phyloP scores from a whole-genome alignment of 2,888 invertebrate species.

The Poecilobothrus nobilitatus region DNA sequence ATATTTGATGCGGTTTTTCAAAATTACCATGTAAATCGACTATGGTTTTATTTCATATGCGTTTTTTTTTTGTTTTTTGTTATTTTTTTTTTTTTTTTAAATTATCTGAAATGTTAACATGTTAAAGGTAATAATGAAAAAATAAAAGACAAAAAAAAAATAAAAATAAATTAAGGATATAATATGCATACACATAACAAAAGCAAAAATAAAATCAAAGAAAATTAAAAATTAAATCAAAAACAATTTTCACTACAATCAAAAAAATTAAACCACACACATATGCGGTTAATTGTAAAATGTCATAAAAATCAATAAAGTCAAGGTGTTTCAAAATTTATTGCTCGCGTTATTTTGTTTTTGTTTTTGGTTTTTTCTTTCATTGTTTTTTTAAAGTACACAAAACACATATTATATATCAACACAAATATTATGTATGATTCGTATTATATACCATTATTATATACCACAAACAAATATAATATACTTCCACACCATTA shows the following conservation, averaged over 20 bases:
- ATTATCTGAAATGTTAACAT: not conserved
- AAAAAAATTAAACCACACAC: slow-evolving; percentile 9
- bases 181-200: not conserved
- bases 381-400: too few species aligned
- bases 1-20: slow-evolving; percentile 8
- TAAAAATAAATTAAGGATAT: not conserved
- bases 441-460: too few species aligned
- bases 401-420: too few species aligned
- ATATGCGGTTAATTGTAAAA: slow-evolving; percentile 22
- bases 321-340: slow-evolving; percentile 22
- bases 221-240: not conserved
- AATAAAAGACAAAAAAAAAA: not conserved
- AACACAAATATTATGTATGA: too few species aligned
- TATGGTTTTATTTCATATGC: not conserved
- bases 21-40: slow-evolving; percentile 14
- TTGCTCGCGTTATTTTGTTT: slow-evolving; percentile 7
- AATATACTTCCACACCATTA: too few species aligned
- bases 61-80: not conserved
- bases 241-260: not conserved
- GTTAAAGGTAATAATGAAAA: not conserved
- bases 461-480: too few species aligned
- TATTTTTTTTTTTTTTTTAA: not conserved
- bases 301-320: slow-evolving; percentile 23
- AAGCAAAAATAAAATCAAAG: not conserved
- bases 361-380: not conserved